Base-by-base conservation (phyloP, 1,140 invertebrate genomes). In the Drosophila pseudoananassae region DNA sequence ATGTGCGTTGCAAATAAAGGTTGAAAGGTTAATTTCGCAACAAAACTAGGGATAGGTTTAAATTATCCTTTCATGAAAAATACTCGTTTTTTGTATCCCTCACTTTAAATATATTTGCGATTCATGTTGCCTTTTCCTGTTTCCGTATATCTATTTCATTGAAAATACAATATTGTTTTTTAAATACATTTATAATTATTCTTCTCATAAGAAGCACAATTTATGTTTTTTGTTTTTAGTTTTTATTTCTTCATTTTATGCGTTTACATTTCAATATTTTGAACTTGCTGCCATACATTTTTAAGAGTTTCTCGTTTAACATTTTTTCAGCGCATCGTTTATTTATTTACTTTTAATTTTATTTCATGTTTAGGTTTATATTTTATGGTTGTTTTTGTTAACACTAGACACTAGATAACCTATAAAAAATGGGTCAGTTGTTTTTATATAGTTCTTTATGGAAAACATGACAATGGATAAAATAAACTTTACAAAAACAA, bases 181-280 rank as follows among this genome's bases (percentile, higher is more conserved):
- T 78, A 56, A 64, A 76, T 76, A 58, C 50, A 36, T 59, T 38
- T 50, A 82, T 81, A 68, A 56, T 76, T 82, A 72, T 68, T 88
- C 69, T 68, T 88, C 69, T 87, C 83, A 88, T 87, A 87, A 88
- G 83, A 87, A 87, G 83, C 83, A 87, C 83, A 83, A 68, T 76
- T 77, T 79, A 70, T 73, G 46, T 66, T 66, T 23, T 47, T 47
- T 52, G 23, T 29, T 43, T 65, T 69, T 49, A 60, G 43, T 53
- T 76, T 76, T 66, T 69, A 76, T 64, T 65, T 71, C 70, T 65
- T 88, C 61, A 72, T 76, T 88, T 73, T 87, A 83, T 85, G 81
- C 81, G 82, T 85, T 87, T 85, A 81, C 77, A 87, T 81, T 87
- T 56, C 77, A 81, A 51, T 87, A 63, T 58, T 65, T 87, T 87